These are phyloP conservation scores for Patella depressa DNA, from an alignment of 2,888 invertebrate genomes.

Conservation along the genomic window DNA sequence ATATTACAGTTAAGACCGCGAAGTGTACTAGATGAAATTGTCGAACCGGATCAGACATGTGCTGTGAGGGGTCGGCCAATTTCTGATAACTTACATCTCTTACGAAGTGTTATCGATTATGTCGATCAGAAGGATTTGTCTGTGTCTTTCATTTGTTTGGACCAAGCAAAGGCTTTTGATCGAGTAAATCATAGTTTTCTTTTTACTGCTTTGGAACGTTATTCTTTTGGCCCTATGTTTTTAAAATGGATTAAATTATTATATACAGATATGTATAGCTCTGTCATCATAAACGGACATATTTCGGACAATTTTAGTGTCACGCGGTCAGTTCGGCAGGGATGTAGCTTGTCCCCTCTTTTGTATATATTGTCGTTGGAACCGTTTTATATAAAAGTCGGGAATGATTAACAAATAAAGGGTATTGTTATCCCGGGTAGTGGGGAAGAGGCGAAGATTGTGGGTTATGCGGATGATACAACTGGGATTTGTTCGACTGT, in stretches of 20 bases:
- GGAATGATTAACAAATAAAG: neutral
- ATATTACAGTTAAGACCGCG: conserved; percentile 35
- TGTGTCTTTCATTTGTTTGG: conserved; percentile 38
- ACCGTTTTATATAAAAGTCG: neutral
- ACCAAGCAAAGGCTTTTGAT: conserved; percentile 50
- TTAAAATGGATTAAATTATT: conserved; percentile 41
- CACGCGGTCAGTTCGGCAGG: neutral
- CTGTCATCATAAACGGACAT: conserved; percentile 37
- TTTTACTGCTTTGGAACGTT: conserved; percentile 34
- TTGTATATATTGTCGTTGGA: neutral
- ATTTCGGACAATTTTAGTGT: conserved; percentile 27
- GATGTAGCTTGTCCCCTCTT: neutral
- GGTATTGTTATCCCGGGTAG: neutral
- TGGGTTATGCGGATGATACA: conserved; percentile 1
- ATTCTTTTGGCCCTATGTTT: conserved; percentile 41
- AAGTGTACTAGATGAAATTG: conserved; percentile 32
- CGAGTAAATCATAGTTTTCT: conserved; percentile 41
- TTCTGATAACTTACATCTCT: conserved; percentile 42
- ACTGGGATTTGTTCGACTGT: neutral
- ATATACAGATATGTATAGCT: conserved; percentile 38
- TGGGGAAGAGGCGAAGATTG: neutral
- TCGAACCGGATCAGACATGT: conserved; percentile 44
- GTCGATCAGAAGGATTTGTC: conserved; percentile 36
- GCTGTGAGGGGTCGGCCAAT: conserved; percentile 39
- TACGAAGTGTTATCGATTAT: conserved; percentile 40